A percentile compares a stretch with the other conserved stretches of the same genome.
Evolutionary conservation across 2,797 vertebrate genomes (phyloP).

Genomic region (Hippocampus kuda): DNA sequence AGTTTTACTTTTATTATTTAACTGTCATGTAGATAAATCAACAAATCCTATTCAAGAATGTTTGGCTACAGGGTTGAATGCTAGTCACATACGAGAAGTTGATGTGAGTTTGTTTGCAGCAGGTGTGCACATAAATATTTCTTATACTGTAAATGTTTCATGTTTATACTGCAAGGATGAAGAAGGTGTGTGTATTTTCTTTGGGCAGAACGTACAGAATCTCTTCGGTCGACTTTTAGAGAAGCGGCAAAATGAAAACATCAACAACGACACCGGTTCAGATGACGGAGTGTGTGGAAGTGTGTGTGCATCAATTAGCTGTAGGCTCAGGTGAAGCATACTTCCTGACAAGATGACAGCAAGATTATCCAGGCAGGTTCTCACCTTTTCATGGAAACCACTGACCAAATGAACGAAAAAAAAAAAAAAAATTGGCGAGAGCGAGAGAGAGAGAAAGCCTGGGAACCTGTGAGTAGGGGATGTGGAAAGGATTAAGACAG

Average conservation of each 20-base stretch:
- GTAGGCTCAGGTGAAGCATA: constrained; percentile 6
- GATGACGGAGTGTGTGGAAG: not conserved
- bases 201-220: not conserved
- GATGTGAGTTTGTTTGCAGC: not conserved
- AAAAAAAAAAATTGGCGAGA: constrained; percentile 1
- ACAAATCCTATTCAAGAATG: not conserved
- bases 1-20: not conserved
- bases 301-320: not conserved
- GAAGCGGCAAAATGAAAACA: not conserved
- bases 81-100: not conserved
- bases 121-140: not conserved
- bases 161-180: not conserved
- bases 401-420: constrained; percentile 2
- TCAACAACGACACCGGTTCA: not conserved
- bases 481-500: not conserved
- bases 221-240: not conserved
- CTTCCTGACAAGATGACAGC: constrained; percentile 43
- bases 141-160: not conserved
- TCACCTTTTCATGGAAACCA: constrained; percentile 23
- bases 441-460: not conserved
- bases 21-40: not conserved
- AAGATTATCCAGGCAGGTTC: constrained; percentile 29
- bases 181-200: not conserved
- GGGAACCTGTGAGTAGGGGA: not conserved
- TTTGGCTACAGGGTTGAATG: not conserved